These are phyloP conservation scores for Porites lobata DNA, from an alignment of 92 coral and sea anemone species.

Conservation along the genomic window DNA sequence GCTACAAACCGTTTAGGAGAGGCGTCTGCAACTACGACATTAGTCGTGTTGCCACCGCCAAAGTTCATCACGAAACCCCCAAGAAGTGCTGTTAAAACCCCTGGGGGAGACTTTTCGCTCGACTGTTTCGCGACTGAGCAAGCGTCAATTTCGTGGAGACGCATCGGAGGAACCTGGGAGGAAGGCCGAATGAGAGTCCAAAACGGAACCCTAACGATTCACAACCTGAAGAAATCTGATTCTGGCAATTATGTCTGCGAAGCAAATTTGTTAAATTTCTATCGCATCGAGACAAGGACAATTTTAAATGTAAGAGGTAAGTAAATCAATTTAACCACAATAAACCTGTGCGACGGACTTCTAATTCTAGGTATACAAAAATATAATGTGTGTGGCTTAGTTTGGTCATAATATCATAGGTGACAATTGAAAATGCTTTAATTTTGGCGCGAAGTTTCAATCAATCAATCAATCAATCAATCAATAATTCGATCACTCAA, in stretches of 20 bases:
- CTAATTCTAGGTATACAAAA: too few species aligned
- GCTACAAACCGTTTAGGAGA: slow-evolving; percentile 23
- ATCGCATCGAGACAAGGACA: background rate
- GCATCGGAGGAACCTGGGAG: slow-evolving; percentile 17
- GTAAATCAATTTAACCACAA: background rate
- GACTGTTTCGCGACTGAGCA: slow-evolving; percentile 8
- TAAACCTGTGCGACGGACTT: too few species aligned
- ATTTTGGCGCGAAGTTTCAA: too few species aligned
- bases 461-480: too few species aligned
- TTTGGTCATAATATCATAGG: too few species aligned
- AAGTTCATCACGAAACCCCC: slow-evolving; percentile 17
- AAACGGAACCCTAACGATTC: slow-evolving; percentile 13
- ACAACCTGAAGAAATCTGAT: background rate
- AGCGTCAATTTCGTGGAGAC: slow-evolving; percentile 18
- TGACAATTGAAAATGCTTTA: too few species aligned
- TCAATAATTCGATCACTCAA: too few species aligned
- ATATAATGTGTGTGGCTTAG: too few species aligned
- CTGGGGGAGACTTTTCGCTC: background rate
- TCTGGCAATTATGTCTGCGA: slow-evolving; percentile 37
- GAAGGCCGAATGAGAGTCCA: slow-evolving; percentile 19
- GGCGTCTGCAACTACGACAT: background rate
- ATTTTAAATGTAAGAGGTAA: background rate
- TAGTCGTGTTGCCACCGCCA: slow-evolving; percentile 5
- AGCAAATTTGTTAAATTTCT: background rate
- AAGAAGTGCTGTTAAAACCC: background rate